These are phyloP conservation scores for Sycobia sp. DNA, from an alignment of 1,140 invertebrate genomes.

Conservation along the genomic window DNA sequence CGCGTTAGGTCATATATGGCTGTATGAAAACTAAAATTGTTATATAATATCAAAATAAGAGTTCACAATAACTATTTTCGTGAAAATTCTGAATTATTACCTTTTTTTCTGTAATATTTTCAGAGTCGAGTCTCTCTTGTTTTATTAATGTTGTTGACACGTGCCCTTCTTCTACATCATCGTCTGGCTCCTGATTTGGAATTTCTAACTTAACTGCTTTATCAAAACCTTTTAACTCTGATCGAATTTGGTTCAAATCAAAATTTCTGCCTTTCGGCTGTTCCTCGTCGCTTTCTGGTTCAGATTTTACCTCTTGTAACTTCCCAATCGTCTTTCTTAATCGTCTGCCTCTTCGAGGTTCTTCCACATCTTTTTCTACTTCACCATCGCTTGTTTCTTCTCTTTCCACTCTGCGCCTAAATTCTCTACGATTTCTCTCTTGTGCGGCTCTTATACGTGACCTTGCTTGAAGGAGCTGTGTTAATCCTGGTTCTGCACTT, in stretches of 20 bases:
- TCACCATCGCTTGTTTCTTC: conserved; percentile 58
- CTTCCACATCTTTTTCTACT: conserved; percentile 51
- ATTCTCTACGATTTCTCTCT: conserved; percentile 53
- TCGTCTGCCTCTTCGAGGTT: conserved; percentile 49
- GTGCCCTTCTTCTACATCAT: conserved; percentile 47
- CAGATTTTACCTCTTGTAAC: conserved; percentile 48
- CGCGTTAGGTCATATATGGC: no score
- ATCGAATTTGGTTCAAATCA: conserved; percentile 82
- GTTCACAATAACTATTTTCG: no score
- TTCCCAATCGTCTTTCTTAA: conserved; percentile 49
- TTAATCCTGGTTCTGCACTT: conserved; percentile 44
- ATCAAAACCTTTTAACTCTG: conserved; percentile 79
- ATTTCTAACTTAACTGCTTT: conserved; percentile 65
- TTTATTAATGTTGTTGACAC: neutral
- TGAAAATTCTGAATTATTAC: no score
- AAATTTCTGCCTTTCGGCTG: conserved; percentile 73
- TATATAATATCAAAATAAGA: no score
- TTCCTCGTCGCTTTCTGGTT: conserved; percentile 56
- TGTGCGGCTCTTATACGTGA: conserved; percentile 38
- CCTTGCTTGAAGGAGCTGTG: conserved; percentile 49
- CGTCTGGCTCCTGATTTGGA: conserved; percentile 45
- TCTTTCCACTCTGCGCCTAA: conserved; percentile 53
- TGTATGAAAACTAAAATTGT: no score
- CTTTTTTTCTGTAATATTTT: conserved; percentile 20
- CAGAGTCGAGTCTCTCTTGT: conserved; percentile 22